Percentiles rank a stretch among this genome's conserved stretches.
phyloP scores from a whole-genome alignment of 2,888 invertebrate genomes.

The Bhutanitis thaidina region DNA sequence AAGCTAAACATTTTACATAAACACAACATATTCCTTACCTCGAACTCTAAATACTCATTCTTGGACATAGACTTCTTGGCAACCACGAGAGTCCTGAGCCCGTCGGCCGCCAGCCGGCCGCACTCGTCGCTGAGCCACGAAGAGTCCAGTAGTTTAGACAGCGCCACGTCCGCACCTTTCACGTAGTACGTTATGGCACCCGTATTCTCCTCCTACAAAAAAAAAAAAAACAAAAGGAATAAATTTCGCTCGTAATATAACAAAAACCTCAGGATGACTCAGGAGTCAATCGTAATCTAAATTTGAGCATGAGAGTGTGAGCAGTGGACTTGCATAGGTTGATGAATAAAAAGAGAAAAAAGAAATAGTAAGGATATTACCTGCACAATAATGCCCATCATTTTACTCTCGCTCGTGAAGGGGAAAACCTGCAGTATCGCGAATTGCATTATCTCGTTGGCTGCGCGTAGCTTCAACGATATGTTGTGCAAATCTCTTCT shows the following conservation, averaged over 20 bases:
- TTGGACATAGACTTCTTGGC: conserved; percentile 84
- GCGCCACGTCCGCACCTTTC: conserved; percentile 98
- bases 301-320: no score
- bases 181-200: conserved; percentile 96
- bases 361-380: no score
- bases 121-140: conserved; percentile 98
- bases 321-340: no score
- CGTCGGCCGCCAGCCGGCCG: conserved; percentile 94
- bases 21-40: conserved; percentile 43
- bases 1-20: no score
- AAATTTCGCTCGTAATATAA: no score
- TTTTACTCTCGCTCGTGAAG: conserved; percentile 93
- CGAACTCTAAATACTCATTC: conserved; percentile 86
- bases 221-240: no score
- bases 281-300: no score
- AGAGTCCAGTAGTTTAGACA: conserved; percentile 93
- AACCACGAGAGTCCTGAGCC: conserved; percentile 92
- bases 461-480: conserved; percentile 82
- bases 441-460: conserved; percentile 82
- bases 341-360: no score
- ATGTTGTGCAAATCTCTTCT: conserved; percentile 82
- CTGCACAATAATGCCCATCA: conserved; percentile 95
- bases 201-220: conserved; percentile 82
- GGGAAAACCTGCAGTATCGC: conserved; percentile 90
- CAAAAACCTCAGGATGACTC: no score